Evolutionary conservation across 2,113 vertebrate genomes (phyloP).

Genomic region (Serilophus lunatus): DNA sequence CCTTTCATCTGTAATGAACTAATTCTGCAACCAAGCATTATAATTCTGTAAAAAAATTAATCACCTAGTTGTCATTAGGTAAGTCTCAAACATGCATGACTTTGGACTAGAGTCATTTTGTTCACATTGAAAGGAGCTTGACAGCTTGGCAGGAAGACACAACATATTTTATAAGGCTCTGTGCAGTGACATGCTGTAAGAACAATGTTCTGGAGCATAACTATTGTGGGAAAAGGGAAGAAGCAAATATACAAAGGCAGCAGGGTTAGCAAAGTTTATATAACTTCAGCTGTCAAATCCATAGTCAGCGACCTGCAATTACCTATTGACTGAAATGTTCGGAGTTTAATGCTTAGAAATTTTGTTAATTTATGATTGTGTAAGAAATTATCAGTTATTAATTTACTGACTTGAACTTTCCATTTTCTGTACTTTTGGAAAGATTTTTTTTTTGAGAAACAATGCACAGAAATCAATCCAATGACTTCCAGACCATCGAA

Average conservation of each 20-base stretch:
- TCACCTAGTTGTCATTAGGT: not conserved
- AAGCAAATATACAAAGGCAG: not conserved
- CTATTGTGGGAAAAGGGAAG: not conserved
- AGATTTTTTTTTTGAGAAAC: not conserved
- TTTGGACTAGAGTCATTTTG: not conserved
- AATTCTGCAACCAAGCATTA: not conserved
- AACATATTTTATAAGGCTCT: not conserved
- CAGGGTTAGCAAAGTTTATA: not conserved
- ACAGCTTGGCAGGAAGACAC: not conserved
- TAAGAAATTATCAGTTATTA: not conserved
- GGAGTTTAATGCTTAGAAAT: not conserved
- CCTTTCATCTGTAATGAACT: not conserved
- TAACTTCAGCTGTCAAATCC: not conserved
- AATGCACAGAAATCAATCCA: not conserved
- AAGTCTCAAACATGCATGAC: not conserved
- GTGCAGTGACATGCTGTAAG: not conserved
- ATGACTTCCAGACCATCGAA: not conserved
- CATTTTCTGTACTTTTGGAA: not conserved
- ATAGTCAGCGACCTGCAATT: not conserved
- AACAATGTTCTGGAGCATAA: not conserved
- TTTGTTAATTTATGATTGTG: not conserved
- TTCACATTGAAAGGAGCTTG: not conserved
- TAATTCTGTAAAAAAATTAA: not conserved
- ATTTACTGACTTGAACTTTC: not conserved
- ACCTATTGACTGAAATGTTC: not conserved